Conservation (phyloP, 2,797 vertebrate genomes). For the Intellagama lesueurii region DNA sequence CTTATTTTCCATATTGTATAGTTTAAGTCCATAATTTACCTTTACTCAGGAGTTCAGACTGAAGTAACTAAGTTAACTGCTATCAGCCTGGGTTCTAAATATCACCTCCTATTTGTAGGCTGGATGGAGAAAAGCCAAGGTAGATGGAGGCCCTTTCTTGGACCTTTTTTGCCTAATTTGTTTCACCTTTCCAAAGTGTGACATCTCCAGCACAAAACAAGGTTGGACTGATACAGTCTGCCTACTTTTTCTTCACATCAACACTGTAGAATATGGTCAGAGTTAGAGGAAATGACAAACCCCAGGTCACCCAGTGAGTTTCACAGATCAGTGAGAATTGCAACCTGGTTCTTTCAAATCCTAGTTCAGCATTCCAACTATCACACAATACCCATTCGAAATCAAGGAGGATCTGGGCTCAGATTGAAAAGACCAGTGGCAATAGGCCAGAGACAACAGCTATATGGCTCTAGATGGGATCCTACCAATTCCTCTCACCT, state of each 20-base stretch:
- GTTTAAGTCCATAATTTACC: background rate
- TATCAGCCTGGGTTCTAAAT: background rate
- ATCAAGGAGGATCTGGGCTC: too few species aligned
- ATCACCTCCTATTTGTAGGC: background rate
- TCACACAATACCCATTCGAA: too few species aligned
- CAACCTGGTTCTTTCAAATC: background rate
- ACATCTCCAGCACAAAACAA: background rate
- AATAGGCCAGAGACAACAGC: too few species aligned
- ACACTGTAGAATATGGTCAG: background rate
- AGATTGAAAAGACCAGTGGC: too few species aligned
- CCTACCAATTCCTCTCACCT: too few species aligned
- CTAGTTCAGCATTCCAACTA: background rate
- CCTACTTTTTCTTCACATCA: background rate
- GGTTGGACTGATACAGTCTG: background rate
- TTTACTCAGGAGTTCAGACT: background rate
- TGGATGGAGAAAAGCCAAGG: background rate
- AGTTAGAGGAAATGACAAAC: background rate
- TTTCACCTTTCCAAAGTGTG: background rate
- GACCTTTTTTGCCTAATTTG: background rate
- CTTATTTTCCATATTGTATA: background rate
- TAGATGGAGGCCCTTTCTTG: too few species aligned
- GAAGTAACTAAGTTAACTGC: background rate
- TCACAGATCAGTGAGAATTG: background rate
- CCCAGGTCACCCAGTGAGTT: background rate
- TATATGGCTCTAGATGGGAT: too few species aligned